Evolutionary conservation across 2,888 invertebrate genomes (phyloP), one percentile per base, ranked within the genome.

Genomic region (Thymelicus acteon): DNA sequence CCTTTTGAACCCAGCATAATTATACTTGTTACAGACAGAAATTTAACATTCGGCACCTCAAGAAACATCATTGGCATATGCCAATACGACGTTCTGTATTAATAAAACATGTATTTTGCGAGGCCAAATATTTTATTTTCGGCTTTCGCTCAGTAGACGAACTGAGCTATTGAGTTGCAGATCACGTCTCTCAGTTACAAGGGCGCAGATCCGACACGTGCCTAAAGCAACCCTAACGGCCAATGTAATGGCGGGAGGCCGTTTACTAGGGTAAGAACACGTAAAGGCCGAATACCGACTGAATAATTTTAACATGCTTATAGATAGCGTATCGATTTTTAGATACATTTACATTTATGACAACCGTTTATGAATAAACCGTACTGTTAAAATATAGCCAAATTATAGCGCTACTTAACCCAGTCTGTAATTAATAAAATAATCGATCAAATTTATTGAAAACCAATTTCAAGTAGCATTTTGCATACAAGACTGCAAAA

Each of bases 181-280:
- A 80, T 83, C 92, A 92, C 91, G 91, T 91, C 86, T 80, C 75
- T 80, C 88, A 82, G 90, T 90, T 90, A 91, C 89, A 90, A 87
- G 91, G 90, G 89, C 89, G 88, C 86, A 85, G 84, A 88, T 85
- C 88, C 87, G 82, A 87, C 92, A 91, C 92, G 92, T 91, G 83
- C 85, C 82, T 83, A 78, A 8, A 52, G 78, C 77, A 81, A 85
- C 86, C 89, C 86, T 89, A 91, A 90, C 91, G 85, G 88, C 82
- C 84, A 77, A 80, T 83, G 87, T 92, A 92, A 92, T 91, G 87
- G 88, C 85, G 79, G 73, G 79, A 80, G 77, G 80, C 82, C 84
- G 84, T 83, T 83, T 89, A 89, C 89, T 87, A 68, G 62, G 69
- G 69, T 48, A 58, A 15, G 67, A 60, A 7, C 48, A 60, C 67